Conservation (phyloP, 1,140 invertebrate genomes). For the Battus philenor region DNA sequence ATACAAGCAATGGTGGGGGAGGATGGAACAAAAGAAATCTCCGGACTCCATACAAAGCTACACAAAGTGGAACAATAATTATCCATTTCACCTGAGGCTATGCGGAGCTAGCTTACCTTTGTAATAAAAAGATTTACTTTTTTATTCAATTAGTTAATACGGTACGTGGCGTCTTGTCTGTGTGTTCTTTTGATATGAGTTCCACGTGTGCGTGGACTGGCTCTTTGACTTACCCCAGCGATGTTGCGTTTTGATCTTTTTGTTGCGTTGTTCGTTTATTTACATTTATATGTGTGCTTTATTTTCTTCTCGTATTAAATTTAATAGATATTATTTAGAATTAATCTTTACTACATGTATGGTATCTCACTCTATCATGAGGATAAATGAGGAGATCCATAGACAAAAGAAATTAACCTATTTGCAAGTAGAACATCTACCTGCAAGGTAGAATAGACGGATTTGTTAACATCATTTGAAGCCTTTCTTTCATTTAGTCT, state of each 20-base stretch:
- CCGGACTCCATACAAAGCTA: slow-evolving; percentile 22
- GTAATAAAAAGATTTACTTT: slow-evolving; percentile 39
- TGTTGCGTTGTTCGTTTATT: background rate
- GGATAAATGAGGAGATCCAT: no score
- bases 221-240: slow-evolving; percentile 14
- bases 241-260: slow-evolving; percentile 3
- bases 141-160: slow-evolving; percentile 54
- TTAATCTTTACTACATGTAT: no score
- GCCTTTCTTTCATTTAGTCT: no score
- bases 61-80: slow-evolving; percentile 57
- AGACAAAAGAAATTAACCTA: no score
- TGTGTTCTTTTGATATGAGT: slow-evolving; percentile 24
- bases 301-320: no score
- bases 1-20: slow-evolving; percentile 27
- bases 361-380: no score
- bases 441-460: no score
- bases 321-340: no score
- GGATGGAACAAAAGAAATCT: slow-evolving; percentile 45
- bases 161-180: slow-evolving; percentile 16
- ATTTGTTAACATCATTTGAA: no score
- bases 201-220: background rate
- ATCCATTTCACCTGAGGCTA: slow-evolving; percentile 29
- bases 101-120: slow-evolving; percentile 34
- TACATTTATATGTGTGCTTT: no score
- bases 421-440: no score